Conservation (phyloP, 2,113 vertebrate species). For the Pogona vitticeps region DNA sequence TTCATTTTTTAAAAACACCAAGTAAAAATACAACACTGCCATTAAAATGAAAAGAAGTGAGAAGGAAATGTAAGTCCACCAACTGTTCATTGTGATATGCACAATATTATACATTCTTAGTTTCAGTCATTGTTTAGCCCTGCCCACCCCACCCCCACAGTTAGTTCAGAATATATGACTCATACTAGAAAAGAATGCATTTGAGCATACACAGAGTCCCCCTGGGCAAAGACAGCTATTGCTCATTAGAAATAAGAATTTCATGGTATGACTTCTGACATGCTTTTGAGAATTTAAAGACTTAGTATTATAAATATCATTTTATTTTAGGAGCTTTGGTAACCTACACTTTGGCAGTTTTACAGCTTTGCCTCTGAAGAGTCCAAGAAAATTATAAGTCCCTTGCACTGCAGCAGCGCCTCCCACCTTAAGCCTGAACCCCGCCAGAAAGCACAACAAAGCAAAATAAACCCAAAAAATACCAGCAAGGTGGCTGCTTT, state of each 20-base stretch:
- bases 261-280: not conserved
- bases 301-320: not conserved
- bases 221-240: not conserved
- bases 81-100: too few species aligned
- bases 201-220: not conserved
- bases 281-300: not conserved
- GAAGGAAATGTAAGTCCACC: too few species aligned
- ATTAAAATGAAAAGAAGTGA: too few species aligned
- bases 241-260: not conserved
- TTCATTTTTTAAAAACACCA: too few species aligned
- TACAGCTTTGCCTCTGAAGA: slow-evolving; percentile 50
- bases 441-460: not conserved
- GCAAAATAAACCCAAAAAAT: not conserved
- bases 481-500: slow-evolving; percentile 4
- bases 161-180: not conserved
- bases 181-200: not conserved
- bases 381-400: slow-evolving; percentile 41
- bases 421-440: not conserved
- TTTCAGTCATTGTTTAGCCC: not conserved
- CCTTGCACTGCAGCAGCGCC: slow-evolving; percentile 1
- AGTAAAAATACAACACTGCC: too few species aligned
- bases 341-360: not conserved
- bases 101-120: not conserved
- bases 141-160: not conserved
- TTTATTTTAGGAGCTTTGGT: not conserved